phyloP scores from a whole-genome alignment of 2,797 vertebrate species.

The Amblyraja radiata region DNA sequence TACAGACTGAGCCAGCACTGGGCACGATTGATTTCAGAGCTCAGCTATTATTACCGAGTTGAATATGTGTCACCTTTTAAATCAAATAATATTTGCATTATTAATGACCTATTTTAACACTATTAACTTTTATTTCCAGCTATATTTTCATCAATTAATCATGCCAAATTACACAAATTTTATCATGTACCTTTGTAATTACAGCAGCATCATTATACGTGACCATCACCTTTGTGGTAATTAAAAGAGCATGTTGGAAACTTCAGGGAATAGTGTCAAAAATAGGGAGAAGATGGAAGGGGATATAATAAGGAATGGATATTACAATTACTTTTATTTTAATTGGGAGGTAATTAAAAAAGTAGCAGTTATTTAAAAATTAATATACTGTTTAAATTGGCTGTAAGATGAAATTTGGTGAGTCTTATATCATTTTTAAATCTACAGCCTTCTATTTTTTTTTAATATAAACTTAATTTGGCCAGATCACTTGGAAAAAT shows the following conservation, averaged over 20 bases:
- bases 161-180: conserved; percentile 26
- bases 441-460: conserved; percentile 2
- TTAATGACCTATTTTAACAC: conserved; percentile 33
- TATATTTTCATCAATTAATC: conserved; percentile 27
- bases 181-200: conserved; percentile 32
- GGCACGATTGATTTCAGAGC: not conserved
- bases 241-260: conserved; percentile 21
- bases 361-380: conserved; percentile 33
- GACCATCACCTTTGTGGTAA: conserved; percentile 27
- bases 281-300: not conserved
- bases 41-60: not conserved
- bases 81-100: conserved; percentile 38
- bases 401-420: conserved; percentile 3
- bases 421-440: not conserved
- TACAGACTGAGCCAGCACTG: not conserved
- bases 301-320: conserved; percentile 18
- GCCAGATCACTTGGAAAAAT: not conserved
- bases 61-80: conserved; percentile 24
- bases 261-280: conserved; percentile 32
- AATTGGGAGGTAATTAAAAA: conserved; percentile 34
- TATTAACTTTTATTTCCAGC: conserved; percentile 31
- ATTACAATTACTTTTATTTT: conserved; percentile 29
- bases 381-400: conserved; percentile 30
- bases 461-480: not conserved
- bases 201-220: not conserved